Percentiles rank a stretch among this genome's conserved stretches.
These are phyloP conservation scores for Sycophila texana DNA, from an alignment of 2,888 invertebrate species.

Conservation along the genomic window DNA sequence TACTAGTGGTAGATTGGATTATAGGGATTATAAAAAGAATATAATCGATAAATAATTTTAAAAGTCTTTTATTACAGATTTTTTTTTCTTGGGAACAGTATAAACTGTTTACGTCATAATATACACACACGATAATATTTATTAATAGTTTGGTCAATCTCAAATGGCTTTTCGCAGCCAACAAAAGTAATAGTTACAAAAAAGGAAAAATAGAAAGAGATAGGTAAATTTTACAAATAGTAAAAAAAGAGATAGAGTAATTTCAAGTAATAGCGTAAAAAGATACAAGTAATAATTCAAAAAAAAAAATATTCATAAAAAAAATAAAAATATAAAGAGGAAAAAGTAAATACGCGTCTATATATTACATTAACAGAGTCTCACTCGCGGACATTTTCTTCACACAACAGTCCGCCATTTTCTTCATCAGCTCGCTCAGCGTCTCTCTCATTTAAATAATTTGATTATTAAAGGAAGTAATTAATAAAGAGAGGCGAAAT, in stretches of 20 bases:
- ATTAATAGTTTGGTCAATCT: conserved; percentile 58
- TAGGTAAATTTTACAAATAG: conserved; percentile 49
- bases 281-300: conserved; percentile 6
- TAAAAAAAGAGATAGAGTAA: conserved; percentile 49
- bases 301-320: conserved; percentile 41
- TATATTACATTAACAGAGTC: conserved; percentile 68
- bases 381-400: conserved; percentile 63
- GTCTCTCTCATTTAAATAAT: conserved; percentile 58
- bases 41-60: conserved; percentile 57
- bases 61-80: conserved; percentile 68
- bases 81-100: conserved; percentile 61
- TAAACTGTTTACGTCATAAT: conserved; percentile 61
- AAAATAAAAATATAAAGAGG: conserved; percentile 51
- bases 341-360: conserved; percentile 61
- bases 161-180: conserved; percentile 51
- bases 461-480: conserved; percentile 48
- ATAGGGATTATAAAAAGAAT: background rate
- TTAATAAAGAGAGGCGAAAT: conserved; percentile 21
- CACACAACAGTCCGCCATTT: conserved; percentile 50
- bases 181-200: conserved; percentile 41
- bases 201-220: conserved; percentile 40
- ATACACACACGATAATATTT: conserved; percentile 62
- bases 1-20: background rate
- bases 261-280: conserved; percentile 37
- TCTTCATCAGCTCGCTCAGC: conserved; percentile 51